Evolutionary conservation across 2,888 invertebrate genomes (phyloP).

Genomic region (Gasteruption jaculator): DNA sequence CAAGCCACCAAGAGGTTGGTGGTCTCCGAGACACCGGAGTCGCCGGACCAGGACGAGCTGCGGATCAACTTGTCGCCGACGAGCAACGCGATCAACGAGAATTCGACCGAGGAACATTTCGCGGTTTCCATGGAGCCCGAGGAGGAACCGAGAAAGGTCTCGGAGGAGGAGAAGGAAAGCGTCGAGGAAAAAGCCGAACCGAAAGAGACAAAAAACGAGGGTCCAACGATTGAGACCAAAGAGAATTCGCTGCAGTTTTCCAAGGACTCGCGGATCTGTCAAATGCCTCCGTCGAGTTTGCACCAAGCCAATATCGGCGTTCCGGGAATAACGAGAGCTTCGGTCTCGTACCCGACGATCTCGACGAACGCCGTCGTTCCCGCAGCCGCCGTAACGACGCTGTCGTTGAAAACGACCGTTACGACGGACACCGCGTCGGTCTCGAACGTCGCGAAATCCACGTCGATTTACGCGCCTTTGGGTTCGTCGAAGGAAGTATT

Average conservation of each 20-base stretch:
- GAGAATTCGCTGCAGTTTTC: too few relatives aligned
- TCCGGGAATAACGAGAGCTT: constrained; percentile 31
- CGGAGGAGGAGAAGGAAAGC: constrained; percentile 39
- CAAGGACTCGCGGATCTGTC: too few relatives aligned
- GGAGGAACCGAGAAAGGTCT: constrained; percentile 61
- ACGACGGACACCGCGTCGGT: constrained; percentile 10
- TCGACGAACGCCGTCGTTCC: constrained; percentile 11
- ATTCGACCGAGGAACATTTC: constrained; percentile 51
- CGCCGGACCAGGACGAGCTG: constrained; percentile 56
- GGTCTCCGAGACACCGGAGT: constrained; percentile 54
- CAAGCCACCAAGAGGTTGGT: constrained; percentile 49
- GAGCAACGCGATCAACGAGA: too few relatives aligned
- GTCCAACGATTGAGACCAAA: constrained; percentile 14
- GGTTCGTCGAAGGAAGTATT: constrained; percentile 22
- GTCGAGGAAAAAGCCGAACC: constrained; percentile 23
- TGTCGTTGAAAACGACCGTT: background rate
- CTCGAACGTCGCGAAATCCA: constrained; percentile 20
- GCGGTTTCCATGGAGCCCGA: constrained; percentile 52
- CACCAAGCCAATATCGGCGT: constrained; percentile 43
- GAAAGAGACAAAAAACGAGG: constrained; percentile 20
- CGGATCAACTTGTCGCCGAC: constrained; percentile 50
- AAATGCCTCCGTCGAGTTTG: constrained; percentile 40
- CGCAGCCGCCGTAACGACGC: constrained; percentile 11
- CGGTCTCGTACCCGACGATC: constrained; percentile 23
- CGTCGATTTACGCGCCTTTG: constrained; percentile 13